A percentile compares a stretch with the other conserved stretches of the same genome.
Evolutionary conservation across 2,888 invertebrate genomes (phyloP).

Genomic region (Agrotis segetum): DNA sequence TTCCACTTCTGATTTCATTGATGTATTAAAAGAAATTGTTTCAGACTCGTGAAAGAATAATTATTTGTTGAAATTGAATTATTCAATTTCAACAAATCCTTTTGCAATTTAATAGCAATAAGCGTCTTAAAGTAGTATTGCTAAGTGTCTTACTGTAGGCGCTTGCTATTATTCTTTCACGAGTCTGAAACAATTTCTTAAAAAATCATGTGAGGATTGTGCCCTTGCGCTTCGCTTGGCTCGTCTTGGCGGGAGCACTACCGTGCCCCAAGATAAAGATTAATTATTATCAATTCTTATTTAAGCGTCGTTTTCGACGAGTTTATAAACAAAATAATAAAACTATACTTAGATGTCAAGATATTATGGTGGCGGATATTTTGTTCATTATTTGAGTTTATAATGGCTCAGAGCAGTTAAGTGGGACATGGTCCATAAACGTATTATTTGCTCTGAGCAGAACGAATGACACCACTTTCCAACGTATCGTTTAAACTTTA

Average conservation of each 20-base stretch:
- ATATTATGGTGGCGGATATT: background rate
- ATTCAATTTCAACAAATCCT: background rate
- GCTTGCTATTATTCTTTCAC: background rate
- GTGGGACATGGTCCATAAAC: too few species aligned
- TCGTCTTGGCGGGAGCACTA: too few species aligned
- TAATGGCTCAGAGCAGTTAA: background rate
- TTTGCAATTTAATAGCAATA: background rate
- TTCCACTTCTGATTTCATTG: too few species aligned
- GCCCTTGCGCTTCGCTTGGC: too few species aligned
- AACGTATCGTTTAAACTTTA: background rate
- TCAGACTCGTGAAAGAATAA: too few species aligned
- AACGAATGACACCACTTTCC: background rate
- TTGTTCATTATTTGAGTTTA: background rate
- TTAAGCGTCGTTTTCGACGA: too few species aligned
- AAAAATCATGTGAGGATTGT: too few species aligned
- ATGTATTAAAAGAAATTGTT: too few species aligned
- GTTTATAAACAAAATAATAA: background rate
- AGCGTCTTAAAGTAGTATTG: background rate
- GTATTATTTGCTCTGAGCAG: background rate
- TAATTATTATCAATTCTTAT: too few species aligned
- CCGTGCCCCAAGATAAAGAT: too few species aligned
- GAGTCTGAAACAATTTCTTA: too few species aligned
- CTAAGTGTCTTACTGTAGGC: background rate
- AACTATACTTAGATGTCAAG: slow-evolving; percentile 5
- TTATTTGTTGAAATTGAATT: too few species aligned